Conservation (phyloP, 1,140 invertebrate species). For the Trichoplusia ni region DNA sequence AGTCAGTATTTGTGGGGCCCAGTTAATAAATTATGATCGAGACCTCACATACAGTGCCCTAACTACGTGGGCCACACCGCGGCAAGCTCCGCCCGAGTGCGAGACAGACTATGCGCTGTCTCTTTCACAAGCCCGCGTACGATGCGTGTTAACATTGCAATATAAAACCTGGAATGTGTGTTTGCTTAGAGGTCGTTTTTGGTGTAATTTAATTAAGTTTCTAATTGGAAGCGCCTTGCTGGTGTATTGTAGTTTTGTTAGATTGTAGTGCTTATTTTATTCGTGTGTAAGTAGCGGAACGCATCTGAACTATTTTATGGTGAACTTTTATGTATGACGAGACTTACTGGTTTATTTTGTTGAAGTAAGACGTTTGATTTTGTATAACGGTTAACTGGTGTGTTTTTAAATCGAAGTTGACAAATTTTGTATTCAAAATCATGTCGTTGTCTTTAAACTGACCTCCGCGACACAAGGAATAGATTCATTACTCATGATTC, state of each 20-base stretch:
- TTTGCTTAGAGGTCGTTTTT: constrained; percentile 27
- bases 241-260: not conserved
- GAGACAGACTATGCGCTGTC: constrained; percentile 32
- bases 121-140: constrained; percentile 22
- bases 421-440: too few species aligned
- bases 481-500: too few species aligned
- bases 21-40: constrained; percentile 69
- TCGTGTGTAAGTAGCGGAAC: constrained; percentile 38
- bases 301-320: constrained; percentile 23
- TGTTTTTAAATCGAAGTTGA: too few species aligned
- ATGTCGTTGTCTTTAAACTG: too few species aligned
- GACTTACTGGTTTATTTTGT: too few species aligned
- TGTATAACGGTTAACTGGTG: too few species aligned
- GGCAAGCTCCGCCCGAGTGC: constrained; percentile 57
- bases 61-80: constrained; percentile 63
- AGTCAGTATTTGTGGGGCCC: constrained; percentile 67
- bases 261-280: constrained; percentile 17
- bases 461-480: too few species aligned
- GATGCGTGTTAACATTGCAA: constrained; percentile 4
- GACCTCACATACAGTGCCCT: constrained; percentile 71
- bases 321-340: too few species aligned
- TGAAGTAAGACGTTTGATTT: too few species aligned
- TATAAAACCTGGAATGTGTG: constrained; percentile 27
- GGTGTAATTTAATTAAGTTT: constrained; percentile 32
- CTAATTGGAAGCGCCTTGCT: constrained; percentile 24